These are phyloP conservation scores for Deilephila elpenor DNA, from an alignment of 2,888 invertebrate genomes.

Conservation along the genomic window DNA sequence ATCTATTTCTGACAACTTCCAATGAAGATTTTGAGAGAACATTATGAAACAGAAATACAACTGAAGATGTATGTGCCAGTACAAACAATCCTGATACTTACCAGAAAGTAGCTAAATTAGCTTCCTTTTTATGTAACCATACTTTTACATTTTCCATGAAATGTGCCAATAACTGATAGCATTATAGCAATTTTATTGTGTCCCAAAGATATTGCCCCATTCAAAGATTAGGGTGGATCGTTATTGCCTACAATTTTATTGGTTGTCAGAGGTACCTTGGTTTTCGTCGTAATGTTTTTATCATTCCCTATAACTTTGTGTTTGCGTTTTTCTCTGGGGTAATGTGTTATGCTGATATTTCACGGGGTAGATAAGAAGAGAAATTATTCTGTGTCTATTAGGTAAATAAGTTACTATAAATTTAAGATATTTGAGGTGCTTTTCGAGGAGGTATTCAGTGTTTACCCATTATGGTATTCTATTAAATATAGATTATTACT, in stretches of 20 bases:
- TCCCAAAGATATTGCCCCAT: constrained; percentile 6
- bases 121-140: not conserved
- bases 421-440: too few species aligned
- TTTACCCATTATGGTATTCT: too few species aligned
- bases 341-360: not conserved
- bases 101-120: not conserved
- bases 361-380: not conserved
- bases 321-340: not conserved
- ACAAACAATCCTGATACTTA: too few species aligned
- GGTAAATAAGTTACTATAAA: too few species aligned
- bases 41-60: too few species aligned
- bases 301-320: not conserved
- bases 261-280: not conserved
- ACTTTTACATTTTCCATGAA: not conserved
- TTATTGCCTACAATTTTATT: constrained; percentile 7
- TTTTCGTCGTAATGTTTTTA: constrained; percentile 9
- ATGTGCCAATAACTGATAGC: not conserved
- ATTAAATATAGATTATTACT: too few species aligned
- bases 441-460: too few species aligned
- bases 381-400: not conserved
- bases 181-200: constrained; percentile 17
- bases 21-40: too few species aligned
- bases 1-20: too few species aligned
- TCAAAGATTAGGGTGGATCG: constrained; percentile 6
- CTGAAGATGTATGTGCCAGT: too few species aligned